These are phyloP conservation scores for Papilio protenor DNA, from an alignment of 2,888 invertebrate genomes.

Conservation along the genomic window DNA sequence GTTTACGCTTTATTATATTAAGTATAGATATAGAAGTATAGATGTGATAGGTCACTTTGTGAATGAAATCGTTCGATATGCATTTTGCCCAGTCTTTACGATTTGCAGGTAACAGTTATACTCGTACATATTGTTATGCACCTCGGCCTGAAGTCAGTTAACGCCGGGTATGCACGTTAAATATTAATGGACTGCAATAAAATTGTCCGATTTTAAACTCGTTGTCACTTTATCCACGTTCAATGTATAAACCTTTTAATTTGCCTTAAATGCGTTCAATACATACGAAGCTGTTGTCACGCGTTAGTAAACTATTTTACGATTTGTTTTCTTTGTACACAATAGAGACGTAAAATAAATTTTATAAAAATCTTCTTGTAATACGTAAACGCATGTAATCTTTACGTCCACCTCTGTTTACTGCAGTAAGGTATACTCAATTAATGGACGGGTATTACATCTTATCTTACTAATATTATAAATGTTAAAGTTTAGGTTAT, in stretches of 20 bases:
- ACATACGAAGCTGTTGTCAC: constrained; percentile 23
- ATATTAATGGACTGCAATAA: constrained; percentile 62
- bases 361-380: background rate
- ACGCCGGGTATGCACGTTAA: constrained; percentile 57
- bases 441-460: too few relatives aligned
- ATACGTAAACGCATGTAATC: background rate
- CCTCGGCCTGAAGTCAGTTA: constrained; percentile 61
- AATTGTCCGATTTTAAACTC: constrained; percentile 57
- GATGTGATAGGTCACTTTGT: background rate
- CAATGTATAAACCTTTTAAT: constrained; percentile 44
- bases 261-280: constrained; percentile 26
- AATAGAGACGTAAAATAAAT: background rate
- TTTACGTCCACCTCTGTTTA: background rate
- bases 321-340: background rate
- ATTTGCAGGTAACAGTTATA: background rate
- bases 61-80: background rate
- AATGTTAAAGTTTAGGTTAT: too few relatives aligned
- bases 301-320: constrained; percentile 2
- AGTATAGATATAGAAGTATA: too few relatives aligned
- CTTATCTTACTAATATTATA: too few relatives aligned
- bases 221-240: constrained; percentile 51
- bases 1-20: too few relatives aligned
- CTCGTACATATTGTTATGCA: constrained; percentile 53
- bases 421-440: background rate
- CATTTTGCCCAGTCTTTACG: background rate